These are phyloP conservation scores for Pollicipes pollicipes DNA, from an alignment of 1,140 invertebrate genomes.

Conservation along the genomic window DNA sequence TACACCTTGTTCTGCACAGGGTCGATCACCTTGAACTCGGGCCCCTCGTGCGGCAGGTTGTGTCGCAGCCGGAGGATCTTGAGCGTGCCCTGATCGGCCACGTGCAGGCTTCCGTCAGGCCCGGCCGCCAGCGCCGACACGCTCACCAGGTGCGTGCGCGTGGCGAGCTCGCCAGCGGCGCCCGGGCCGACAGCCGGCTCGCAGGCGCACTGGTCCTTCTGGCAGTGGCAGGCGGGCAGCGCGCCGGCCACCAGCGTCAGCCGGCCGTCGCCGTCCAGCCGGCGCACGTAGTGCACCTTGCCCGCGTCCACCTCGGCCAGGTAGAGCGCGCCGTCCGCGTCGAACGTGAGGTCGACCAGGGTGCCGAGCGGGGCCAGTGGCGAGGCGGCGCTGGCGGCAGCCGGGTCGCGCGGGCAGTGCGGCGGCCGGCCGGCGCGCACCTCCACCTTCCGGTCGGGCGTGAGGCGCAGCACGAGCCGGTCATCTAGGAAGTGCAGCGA, in stretches of 20 bases:
- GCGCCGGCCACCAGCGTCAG: slow-evolving; percentile 43
- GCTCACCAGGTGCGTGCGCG: slow-evolving; percentile 30
- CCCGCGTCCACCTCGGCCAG: slow-evolving; percentile 82
- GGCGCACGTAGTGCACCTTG: slow-evolving; percentile 67
- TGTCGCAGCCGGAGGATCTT: slow-evolving; percentile 77
- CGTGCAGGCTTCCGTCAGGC: slow-evolving; percentile 79
- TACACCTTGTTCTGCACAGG: not conserved
- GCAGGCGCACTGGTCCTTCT: slow-evolving; percentile 79
- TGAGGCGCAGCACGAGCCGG: slow-evolving; percentile 66
- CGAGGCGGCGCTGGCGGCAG: slow-evolving; percentile 9
- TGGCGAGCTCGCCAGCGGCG: slow-evolving; percentile 27
- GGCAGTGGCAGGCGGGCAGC: slow-evolving; percentile 60
- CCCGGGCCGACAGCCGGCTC: slow-evolving; percentile 67
- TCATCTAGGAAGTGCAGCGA: slow-evolving; percentile 90
- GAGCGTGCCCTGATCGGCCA: slow-evolving; percentile 64
- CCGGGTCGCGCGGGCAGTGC: slow-evolving; percentile 46
- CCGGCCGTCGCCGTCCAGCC: slow-evolving; percentile 73
- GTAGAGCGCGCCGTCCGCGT: slow-evolving; percentile 81
- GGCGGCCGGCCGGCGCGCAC: slow-evolving; percentile 79
- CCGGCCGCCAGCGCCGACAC: slow-evolving; percentile 83
- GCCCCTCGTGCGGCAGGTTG: slow-evolving; percentile 55
- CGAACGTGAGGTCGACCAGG: slow-evolving; percentile 35
- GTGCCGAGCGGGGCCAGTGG: slow-evolving; percentile 19
- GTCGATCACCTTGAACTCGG: slow-evolving; percentile 12
- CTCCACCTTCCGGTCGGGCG: slow-evolving; percentile 68